Conservation (phyloP, 2,113 vertebrate species). For the Cynoglossus semilaevis region DNA sequence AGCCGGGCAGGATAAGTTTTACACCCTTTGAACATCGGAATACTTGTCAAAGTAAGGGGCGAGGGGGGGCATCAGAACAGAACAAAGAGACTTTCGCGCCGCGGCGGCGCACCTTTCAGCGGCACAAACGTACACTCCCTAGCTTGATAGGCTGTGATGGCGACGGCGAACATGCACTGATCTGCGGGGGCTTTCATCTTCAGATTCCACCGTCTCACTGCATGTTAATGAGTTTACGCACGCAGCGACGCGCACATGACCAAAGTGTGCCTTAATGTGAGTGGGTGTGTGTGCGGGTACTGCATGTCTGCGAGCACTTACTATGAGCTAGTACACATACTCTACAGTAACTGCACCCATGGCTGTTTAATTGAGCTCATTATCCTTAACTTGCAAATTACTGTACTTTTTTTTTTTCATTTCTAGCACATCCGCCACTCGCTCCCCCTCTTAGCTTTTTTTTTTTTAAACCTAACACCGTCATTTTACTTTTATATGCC, state of each 20-base stretch:
- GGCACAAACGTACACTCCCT: slow-evolving; percentile 49
- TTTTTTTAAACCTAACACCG: too few relatives aligned
- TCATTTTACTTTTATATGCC: too few relatives aligned
- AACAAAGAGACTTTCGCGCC: slow-evolving; percentile 61
- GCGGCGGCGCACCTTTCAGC: slow-evolving; percentile 54
- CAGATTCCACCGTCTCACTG: slow-evolving; percentile 44
- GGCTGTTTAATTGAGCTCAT: slow-evolving; percentile 61
- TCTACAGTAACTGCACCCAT: slow-evolving; percentile 22
- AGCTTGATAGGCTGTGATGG: slow-evolving; percentile 64
- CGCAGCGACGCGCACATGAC: slow-evolving; percentile 25
- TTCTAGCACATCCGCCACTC: too few relatives aligned
- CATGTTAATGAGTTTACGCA: slow-evolving; percentile 50
- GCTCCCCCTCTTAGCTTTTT: background rate
- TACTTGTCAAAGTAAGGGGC: slow-evolving; percentile 37
- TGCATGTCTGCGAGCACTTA: slow-evolving; percentile 46
- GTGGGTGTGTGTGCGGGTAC: slow-evolving; percentile 27
- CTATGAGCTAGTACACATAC: slow-evolving; percentile 9
- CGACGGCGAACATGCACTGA: slow-evolving; percentile 53
- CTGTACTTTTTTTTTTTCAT: too few relatives aligned
- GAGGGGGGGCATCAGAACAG: slow-evolving; percentile 53
- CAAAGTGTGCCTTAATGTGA: slow-evolving; percentile 11
- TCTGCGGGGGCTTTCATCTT: slow-evolving; percentile 66
- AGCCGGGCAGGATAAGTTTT: slow-evolving; percentile 36
- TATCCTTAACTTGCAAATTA: slow-evolving; percentile 45
- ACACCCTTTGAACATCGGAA: slow-evolving; percentile 15